Conservation (phyloP, 2,797 vertebrate genomes). For the Spinibarbus caldwelli region DNA sequence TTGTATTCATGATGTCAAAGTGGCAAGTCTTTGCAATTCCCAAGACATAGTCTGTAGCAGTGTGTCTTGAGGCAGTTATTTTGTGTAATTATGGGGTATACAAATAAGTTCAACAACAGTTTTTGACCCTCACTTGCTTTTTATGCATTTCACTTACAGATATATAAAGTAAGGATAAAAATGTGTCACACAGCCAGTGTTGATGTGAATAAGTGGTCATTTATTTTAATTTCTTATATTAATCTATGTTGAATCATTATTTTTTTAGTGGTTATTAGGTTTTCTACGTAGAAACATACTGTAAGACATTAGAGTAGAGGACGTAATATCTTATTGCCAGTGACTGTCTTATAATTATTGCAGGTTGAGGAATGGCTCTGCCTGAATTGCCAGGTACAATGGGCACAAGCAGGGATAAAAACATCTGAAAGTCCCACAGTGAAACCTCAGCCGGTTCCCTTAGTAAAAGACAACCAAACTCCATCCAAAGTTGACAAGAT, state of each 20-base stretch:
- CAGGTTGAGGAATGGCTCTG: constrained; percentile 91
- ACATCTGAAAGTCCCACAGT: constrained; percentile 66
- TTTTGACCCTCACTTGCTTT: background rate
- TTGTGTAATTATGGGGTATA: background rate
- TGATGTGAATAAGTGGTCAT: background rate
- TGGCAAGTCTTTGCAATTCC: constrained; percentile 4
- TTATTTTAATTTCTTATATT: background rate
- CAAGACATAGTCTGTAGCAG: background rate
- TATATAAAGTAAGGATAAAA: background rate
- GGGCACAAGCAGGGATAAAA: constrained; percentile 80
- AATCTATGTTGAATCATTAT: background rate
- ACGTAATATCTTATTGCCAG: background rate
- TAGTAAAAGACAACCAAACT: constrained; percentile 11
- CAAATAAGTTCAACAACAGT: background rate
- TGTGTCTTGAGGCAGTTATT: background rate
- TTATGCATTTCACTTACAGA: background rate
- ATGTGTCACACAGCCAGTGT: background rate
- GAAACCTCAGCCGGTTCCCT: constrained; percentile 62
- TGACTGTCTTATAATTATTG: constrained; percentile 34
- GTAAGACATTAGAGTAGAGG: background rate
- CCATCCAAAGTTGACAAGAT: constrained; percentile 14
- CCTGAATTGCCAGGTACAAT: constrained; percentile 94
- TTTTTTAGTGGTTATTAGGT: background rate
- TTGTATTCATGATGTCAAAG: constrained; percentile 10
- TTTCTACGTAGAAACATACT: background rate